Base-by-base conservation (phyloP, 2,113 vertebrate genomes). In the Zosterops japonicus region DNA sequence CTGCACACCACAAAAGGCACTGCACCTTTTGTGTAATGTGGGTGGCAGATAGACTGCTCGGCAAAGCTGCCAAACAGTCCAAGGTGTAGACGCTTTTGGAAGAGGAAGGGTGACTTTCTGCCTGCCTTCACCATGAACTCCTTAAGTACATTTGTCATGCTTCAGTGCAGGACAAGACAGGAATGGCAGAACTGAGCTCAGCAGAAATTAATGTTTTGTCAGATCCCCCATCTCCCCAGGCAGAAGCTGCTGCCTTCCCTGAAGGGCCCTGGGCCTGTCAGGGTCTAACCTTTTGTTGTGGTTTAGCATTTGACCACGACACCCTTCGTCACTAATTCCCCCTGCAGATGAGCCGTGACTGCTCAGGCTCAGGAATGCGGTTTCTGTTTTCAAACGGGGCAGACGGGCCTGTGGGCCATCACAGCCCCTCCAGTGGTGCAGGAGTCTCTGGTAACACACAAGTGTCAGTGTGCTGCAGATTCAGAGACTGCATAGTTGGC, bases 121-220 rank as follows among this genome's bases (percentile, higher is more conserved):
- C 8, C 27, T 69, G 42, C 31, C 71, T 61, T 39, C 42, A 29
- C 27, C 35, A 23, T 19, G 2, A 50, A 18, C 69, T 81, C 56
- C 19, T 63, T 64, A 42, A 27, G 29, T 70, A 10, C 56, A 18
- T 7, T 19, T 0, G 4, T 55, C 0, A 0, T 53, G 70, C 31
- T 72, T 21, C 49, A 1, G 0, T 44, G 33, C 0, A 0, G 35
- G 41, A 63, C 24, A 61, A 39, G 50, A 12, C 46, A 61, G 27
- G 39, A 69, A 33, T 5, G 42, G 56, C 33, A 41, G 11, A 72
- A 65, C 41, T 12, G 17, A 72, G 61, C 55, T 74, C 53, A 61
- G 29, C 12, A 69, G 63, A 42, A 74, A 41, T 19, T 21, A 61
- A 19, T 71, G 15, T 35, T 86, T 36, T 63, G 36, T 47, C 9